phyloP scores from a whole-genome alignment of 2,797 vertebrate genomes.

The Rhinophrynus dorsalis region DNA sequence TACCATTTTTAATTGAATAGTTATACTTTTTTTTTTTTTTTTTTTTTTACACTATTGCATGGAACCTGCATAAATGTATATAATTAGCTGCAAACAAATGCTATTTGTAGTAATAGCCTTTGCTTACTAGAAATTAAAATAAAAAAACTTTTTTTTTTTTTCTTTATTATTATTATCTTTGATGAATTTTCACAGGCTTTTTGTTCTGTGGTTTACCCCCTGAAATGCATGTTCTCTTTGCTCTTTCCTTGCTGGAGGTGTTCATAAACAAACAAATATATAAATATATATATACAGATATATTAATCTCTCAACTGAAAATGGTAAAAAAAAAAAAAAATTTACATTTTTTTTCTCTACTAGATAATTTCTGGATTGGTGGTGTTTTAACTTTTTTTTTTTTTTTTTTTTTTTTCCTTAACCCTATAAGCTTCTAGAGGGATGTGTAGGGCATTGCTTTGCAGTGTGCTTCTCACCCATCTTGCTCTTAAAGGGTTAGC shows the following conservation, averaged over 20 bases:
- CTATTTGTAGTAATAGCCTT: constrained; percentile 31
- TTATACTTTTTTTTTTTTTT: too few relatives aligned
- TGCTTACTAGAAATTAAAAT: constrained; percentile 53
- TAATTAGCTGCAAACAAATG: constrained; percentile 22
- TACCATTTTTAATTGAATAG: constrained; percentile 33
- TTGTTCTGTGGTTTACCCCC: constrained; percentile 8
- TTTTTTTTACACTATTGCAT: constrained; percentile 48
- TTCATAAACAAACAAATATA: too few relatives aligned
- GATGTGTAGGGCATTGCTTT: too few relatives aligned
- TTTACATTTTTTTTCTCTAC: background rate
- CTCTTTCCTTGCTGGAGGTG: background rate
- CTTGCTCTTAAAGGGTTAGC: too few relatives aligned
- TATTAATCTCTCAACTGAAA: background rate
- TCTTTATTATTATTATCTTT: constrained; percentile 29
- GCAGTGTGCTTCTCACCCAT: too few relatives aligned
- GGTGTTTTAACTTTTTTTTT: constrained; percentile 18
- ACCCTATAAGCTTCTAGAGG: too few relatives aligned
- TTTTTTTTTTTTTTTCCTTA: constrained; percentile 28
- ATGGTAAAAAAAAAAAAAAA: background rate
- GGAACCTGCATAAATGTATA: constrained; percentile 46
- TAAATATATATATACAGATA: too few relatives aligned
- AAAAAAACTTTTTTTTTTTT: constrained; percentile 45
- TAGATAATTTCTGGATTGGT: background rate
- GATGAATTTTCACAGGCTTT: background rate
- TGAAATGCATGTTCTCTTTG: background rate